phyloP scores from a whole-genome alignment of 1,140 invertebrate genomes.

The Argopecten irradians region DNA sequence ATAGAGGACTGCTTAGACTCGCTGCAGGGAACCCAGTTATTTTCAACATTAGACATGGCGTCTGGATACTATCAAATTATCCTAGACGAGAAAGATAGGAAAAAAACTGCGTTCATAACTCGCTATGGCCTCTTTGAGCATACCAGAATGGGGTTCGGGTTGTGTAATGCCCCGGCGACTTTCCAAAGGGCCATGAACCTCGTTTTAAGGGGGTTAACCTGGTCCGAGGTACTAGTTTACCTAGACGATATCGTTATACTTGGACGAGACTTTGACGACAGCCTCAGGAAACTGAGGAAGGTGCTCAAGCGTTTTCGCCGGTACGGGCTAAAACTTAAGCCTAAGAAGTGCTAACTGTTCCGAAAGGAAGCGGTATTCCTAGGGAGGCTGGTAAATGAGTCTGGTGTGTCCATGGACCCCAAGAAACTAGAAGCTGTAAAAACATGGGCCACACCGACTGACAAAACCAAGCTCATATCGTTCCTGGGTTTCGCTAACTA shows the following conservation, averaged over 20 bases:
- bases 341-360: not conserved
- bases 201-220: conserved; percentile 35
- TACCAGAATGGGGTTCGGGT: conserved; percentile 49
- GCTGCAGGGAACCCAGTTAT: not conserved
- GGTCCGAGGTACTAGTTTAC: conserved; percentile 19
- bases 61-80: conserved; percentile 42
- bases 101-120: conserved; percentile 51
- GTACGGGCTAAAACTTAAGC: conserved; percentile 27
- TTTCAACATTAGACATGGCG: conserved; percentile 40
- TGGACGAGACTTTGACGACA: not conserved
- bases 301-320: conserved; percentile 29
- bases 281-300: conserved; percentile 20
- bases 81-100: conserved; percentile 23
- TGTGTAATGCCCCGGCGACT: conserved; percentile 75
- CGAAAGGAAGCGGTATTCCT: not conserved
- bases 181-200: conserved; percentile 90
- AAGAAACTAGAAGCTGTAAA: not conserved
- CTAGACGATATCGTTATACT: conserved; percentile 32
- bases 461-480: not conserved
- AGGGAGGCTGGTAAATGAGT: not conserved
- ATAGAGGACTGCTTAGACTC: conserved; percentile 50
- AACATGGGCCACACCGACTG: not conserved
- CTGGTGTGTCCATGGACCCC: not conserved
- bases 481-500: too few relatives aligned
- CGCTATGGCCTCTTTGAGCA: conserved; percentile 51